phyloP scores from a whole-genome alignment of 2,797 vertebrate species.

The Chaunax sp. region DNA sequence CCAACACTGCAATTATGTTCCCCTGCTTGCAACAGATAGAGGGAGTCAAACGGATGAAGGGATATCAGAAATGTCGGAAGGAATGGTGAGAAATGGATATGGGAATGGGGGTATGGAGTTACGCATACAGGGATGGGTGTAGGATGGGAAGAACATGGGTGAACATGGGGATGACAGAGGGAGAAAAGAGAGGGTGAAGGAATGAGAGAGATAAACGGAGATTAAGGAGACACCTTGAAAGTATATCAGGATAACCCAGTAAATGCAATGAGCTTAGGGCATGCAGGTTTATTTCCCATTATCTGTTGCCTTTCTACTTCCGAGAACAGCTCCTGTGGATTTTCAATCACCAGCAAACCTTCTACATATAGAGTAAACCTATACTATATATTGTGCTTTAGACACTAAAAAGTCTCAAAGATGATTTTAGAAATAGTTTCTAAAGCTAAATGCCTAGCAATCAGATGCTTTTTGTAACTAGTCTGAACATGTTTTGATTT shows the following conservation, averaged over 20 bases:
- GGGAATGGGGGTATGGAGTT: neutral
- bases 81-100: slow-evolving; percentile 17
- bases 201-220: slow-evolving; percentile 13
- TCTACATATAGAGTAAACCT: slow-evolving; percentile 9
- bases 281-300: slow-evolving; percentile 44
- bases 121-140: neutral
- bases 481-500: too few species aligned
- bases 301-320: slow-evolving; percentile 28
- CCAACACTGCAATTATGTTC: slow-evolving; percentile 43
- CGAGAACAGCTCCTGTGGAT: slow-evolving; percentile 28
- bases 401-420: too few species aligned
- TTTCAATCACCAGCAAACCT: slow-evolving; percentile 31
- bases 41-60: slow-evolving; percentile 30
- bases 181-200: neutral
- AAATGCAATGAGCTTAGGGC: slow-evolving; percentile 24
- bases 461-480: too few species aligned
- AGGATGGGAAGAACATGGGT: neutral
- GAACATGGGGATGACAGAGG: slow-evolving; percentile 7
- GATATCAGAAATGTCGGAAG: slow-evolving; percentile 14
- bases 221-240: slow-evolving; percentile 14
- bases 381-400: slow-evolving; percentile 1
- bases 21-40: slow-evolving; percentile 23
- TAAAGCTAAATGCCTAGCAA: too few species aligned
- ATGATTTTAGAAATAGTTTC: too few species aligned
- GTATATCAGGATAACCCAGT: slow-evolving; percentile 20